Evolutionary conservation across 2,888 invertebrate species (phyloP).

Genomic region (Agrypnus murinus): DNA sequence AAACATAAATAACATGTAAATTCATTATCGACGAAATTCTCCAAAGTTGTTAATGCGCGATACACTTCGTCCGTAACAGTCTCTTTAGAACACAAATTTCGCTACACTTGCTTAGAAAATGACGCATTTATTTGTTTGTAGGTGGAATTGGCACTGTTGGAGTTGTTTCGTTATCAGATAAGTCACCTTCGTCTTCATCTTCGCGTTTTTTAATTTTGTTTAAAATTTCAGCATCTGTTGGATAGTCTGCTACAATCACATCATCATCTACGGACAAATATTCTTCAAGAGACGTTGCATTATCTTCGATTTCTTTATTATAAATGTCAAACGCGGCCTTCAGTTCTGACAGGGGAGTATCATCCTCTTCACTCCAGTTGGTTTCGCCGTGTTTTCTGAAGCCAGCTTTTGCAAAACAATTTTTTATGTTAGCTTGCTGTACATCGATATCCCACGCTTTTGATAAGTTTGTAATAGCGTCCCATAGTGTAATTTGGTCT

Average conservation of each 20-base stretch:
- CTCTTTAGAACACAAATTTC: background rate
- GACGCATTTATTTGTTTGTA: background rate
- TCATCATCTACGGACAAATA: too few relatives aligned
- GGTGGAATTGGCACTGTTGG: conserved; percentile 5
- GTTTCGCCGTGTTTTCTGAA: conserved; percentile 42
- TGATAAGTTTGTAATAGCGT: conserved; percentile 26
- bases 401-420: too few relatives aligned
- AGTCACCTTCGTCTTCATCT: background rate
- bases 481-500: too few relatives aligned
- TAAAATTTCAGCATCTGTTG: conserved; percentile 1
- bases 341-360: conserved; percentile 31
- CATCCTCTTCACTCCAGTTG: conserved; percentile 35
- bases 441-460: conserved; percentile 42
- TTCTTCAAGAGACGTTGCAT: background rate
- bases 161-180: conserved; percentile 1
- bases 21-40: background rate
- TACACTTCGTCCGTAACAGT: conserved; percentile 1
- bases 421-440: conserved; percentile 37
- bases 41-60: conserved; percentile 7
- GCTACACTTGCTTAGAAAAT: background rate
- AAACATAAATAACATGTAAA: too few relatives aligned
- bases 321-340: too few relatives aligned
- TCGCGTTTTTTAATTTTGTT: conserved; percentile 1
- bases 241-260: too few relatives aligned
- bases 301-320: background rate